phyloP scores from a whole-genome alignment of 2,888 invertebrate genomes.

The Xestoiulus laeticollis region DNA sequence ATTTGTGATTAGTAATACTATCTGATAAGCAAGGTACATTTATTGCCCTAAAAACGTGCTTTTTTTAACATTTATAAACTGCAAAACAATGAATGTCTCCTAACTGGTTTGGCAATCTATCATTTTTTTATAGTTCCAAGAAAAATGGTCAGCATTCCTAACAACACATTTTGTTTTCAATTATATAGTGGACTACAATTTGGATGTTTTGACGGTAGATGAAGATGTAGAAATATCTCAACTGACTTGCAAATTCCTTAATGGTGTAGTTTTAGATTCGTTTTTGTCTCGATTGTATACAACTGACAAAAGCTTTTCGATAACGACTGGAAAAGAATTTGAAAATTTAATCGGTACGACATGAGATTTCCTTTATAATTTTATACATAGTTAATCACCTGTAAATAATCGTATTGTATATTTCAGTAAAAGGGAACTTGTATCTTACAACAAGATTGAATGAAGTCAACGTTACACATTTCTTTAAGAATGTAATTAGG shows the following conservation, averaged over 20 bases:
- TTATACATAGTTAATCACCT: too few species aligned
- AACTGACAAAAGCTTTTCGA: not conserved
- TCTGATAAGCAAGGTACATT: too few species aligned
- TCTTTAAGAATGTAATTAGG: conserved; percentile 34
- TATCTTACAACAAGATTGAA: not conserved
- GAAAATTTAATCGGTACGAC: not conserved
- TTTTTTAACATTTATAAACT: too few species aligned
- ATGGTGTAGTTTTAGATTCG: not conserved
- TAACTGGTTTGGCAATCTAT: too few species aligned
- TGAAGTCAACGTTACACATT: conserved; percentile 35
- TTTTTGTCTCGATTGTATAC: not conserved
- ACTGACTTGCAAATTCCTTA: not conserved
- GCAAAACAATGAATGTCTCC: too few species aligned
- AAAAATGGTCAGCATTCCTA: not conserved
- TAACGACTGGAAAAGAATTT: not conserved
- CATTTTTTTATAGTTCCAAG: too few species aligned
- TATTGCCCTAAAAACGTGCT: too few species aligned
- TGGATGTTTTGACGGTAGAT: not conserved
- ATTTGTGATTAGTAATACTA: too few species aligned
- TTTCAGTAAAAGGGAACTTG: conserved; percentile 45
- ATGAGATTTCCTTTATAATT: not conserved
- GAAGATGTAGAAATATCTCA: not conserved
- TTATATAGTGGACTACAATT: not conserved
- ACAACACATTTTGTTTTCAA: not conserved
- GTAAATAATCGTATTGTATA: not conserved